Evolutionary conservation across 2,888 invertebrate species (phyloP).

Genomic region (Laothoe populi): DNA sequence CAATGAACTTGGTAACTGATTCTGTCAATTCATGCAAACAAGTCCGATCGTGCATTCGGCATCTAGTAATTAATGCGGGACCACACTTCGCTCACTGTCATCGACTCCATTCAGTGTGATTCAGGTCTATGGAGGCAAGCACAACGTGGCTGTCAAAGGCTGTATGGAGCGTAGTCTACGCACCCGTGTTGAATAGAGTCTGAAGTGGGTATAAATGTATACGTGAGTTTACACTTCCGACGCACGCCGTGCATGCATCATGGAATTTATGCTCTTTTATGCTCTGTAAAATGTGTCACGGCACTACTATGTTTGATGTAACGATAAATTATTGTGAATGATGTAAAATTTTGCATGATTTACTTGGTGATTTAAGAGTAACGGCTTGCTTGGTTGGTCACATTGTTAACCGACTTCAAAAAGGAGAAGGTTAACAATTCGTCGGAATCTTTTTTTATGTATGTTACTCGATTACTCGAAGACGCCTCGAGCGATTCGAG

Average conservation of each 20-base stretch:
- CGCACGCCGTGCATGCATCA: constrained; percentile 47
- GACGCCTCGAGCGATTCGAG: no score
- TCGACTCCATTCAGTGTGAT: constrained; percentile 67
- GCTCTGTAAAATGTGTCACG: constrained; percentile 33
- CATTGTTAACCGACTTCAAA: no score
- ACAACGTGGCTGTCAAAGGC: constrained; percentile 71
- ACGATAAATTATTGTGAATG: constrained; percentile 31
- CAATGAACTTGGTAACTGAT: constrained; percentile 31
- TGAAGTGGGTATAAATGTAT: constrained; percentile 68
- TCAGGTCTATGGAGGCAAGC: constrained; percentile 66
- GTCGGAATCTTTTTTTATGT: no score
- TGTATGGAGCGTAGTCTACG: constrained; percentile 53
- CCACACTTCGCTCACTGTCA: constrained; percentile 65
- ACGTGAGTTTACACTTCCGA: constrained; percentile 65
- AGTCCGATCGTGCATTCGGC: constrained; percentile 56
- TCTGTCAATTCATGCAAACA: constrained; percentile 58
- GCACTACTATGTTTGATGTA: constrained; percentile 5
- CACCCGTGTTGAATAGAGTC: constrained; percentile 75
- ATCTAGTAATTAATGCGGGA: constrained; percentile 76
- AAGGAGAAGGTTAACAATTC: no score
- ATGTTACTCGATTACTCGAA: no score
- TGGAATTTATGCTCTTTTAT: constrained; percentile 45
- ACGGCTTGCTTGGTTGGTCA: background rate
- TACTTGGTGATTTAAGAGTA: background rate
- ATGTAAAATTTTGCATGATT: constrained; percentile 28